Percentiles rank a stretch among this genome's conserved stretches.
Conservation (phyloP, 2,888 invertebrate species). For the Rotaria macrura region DNA sequence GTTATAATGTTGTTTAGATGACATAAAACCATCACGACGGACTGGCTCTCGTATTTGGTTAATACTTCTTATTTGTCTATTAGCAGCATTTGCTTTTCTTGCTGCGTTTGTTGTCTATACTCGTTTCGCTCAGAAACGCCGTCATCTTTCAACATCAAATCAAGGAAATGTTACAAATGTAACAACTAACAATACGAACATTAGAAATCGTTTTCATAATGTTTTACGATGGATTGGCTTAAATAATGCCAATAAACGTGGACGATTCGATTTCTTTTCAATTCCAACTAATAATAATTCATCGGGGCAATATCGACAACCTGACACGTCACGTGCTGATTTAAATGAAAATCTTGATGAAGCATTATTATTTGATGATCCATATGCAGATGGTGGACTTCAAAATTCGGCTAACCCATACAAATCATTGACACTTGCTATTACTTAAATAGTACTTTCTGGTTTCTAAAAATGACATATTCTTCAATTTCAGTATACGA, state of each 20-base stretch:
- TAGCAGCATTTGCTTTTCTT: background rate
- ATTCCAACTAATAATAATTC: background rate
- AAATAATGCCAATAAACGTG: background rate
- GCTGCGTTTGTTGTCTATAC: background rate
- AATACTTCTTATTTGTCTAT: background rate
- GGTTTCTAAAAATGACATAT: background rate
- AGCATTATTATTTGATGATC: background rate
- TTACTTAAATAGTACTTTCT: background rate
- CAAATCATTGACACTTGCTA: background rate
- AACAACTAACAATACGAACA: background rate
- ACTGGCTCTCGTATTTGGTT: background rate
- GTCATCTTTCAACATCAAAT: background rate
- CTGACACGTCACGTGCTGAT: background rate
- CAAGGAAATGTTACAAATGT: background rate
- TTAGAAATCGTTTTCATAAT: background rate
- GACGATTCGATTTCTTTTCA: background rate
- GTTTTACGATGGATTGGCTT: background rate
- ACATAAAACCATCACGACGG: background rate
- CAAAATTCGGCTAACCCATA: background rate
- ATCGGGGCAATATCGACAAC: background rate
- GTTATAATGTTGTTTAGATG: background rate
- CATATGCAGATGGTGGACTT: background rate
- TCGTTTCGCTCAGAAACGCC: background rate
- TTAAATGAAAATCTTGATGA: constrained; percentile 1
- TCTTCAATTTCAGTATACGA: background rate